Base-by-base conservation (phyloP, 2,888 invertebrate species). In the Branchellion lobata region DNA sequence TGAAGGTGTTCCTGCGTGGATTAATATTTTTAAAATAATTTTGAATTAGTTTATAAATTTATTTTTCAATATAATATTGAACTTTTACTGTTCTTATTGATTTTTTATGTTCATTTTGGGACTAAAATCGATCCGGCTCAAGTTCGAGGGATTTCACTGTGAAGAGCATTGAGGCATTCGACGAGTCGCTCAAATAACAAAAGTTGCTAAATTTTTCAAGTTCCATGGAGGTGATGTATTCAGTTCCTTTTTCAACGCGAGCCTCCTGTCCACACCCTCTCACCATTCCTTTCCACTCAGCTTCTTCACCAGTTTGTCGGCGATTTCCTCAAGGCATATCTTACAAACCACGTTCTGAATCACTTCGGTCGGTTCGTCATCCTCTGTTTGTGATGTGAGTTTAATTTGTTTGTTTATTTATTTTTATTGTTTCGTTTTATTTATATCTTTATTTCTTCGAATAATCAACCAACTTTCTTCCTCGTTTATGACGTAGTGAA, bases 401-500 rank as follows among this genome's bases (percentile, higher is more conserved):
- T 18, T 18, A 11, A 8, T 29, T 11, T 65, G 3, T n/a, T 65
- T 27, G 29, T 65, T 65, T 27, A 8, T 65, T 3, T 65, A 27
- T 27, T 5, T 65, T 27, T 11, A 8, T 65, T 65, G 3, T 65
- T 27, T 5, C 65, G 65, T 40, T 40, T 65, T 65, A 65, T 65
- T 65, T 27, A 27, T 65, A 5, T 65, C 21, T 18, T 51, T 51
- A 51, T 11, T 21, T 18, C 51, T 51, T 11, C 21, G 51, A 11
- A 11, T 51, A 18, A 51, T 21, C 51, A 18, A 40, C 40, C 40
- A 40, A 40, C 40, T 40, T 8, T 40, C 14, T 14, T 24, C 36
- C 1, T 72, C 1, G 21, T 0, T 40, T 33, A 75, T 53, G 53
- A 75, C 33, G 29, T 53, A 53, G 33, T 75, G 75, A 11, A 75